Conservation (phyloP, 2,797 vertebrate genomes). For the Erethizon dorsatum region DNA sequence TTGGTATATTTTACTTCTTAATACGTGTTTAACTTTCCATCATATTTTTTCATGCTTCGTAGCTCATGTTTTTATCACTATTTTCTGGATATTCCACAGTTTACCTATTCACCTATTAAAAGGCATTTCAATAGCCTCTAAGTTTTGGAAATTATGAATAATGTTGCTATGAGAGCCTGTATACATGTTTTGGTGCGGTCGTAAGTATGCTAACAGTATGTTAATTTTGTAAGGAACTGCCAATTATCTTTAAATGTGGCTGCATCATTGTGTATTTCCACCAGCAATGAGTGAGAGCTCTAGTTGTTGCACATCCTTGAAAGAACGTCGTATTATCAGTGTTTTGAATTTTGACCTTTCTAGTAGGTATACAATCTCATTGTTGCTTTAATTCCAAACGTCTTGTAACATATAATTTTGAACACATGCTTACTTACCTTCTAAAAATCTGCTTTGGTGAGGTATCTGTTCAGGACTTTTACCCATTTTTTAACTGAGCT, state of each 20-base stretch:
- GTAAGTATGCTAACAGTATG: neutral
- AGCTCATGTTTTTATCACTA: neutral
- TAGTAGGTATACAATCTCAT: too few species aligned
- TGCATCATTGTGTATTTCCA: neutral
- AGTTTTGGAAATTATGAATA: neutral
- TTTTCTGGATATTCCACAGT: neutral
- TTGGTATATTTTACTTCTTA: neutral
- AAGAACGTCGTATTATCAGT: neutral
- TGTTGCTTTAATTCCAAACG: neutral
- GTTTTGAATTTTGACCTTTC: neutral
- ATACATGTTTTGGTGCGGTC: neutral
- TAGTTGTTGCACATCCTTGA: neutral
- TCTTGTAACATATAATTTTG: neutral
- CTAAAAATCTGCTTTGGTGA: neutral
- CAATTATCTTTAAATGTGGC: neutral
- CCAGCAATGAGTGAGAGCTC: neutral
- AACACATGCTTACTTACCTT: neutral
- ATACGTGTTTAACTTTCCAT: neutral
- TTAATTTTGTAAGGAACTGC: neutral
- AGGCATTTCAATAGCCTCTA: neutral
- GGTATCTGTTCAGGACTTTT: neutral
- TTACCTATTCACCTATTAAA: neutral
- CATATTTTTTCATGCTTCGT: neutral
- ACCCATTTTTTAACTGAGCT: neutral
- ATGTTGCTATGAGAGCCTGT: neutral